These are phyloP conservation scores for Misgurnus mizolepis DNA, from an alignment of 2,113 vertebrate genomes.

Conservation along the genomic window DNA sequence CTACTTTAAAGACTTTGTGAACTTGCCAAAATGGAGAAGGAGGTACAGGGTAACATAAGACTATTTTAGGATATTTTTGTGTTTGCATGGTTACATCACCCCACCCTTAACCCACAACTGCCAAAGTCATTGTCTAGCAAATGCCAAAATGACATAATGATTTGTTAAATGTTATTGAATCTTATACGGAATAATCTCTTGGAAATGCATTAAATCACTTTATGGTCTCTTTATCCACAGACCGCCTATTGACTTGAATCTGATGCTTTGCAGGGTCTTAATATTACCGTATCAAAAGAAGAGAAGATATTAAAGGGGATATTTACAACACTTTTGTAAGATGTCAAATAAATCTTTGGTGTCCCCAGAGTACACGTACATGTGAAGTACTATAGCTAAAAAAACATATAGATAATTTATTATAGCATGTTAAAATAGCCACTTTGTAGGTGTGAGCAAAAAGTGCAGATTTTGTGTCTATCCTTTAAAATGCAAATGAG, in stretches of 20 bases:
- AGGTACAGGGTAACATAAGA: constrained; percentile 53
- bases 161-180: neutral
- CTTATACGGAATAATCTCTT: neutral
- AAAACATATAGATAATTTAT: no score
- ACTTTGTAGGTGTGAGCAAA: no score
- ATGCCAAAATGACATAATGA: neutral
- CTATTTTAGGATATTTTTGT: neutral
- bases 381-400: no score
- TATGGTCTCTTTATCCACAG: constrained; percentile 38
- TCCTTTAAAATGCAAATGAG: no score
- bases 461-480: no score
- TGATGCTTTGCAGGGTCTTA: constrained; percentile 55
- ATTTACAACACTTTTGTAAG: no score
- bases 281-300: constrained; percentile 62
- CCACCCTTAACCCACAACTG: neutral
- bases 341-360: no score
- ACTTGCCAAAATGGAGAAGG: constrained; percentile 67
- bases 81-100: neutral
- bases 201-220: neutral
- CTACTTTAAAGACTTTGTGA: constrained; percentile 67
- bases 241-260: constrained; percentile 58
- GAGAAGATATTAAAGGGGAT: constrained; percentile 64
- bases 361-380: no score
- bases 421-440: no score
- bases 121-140: neutral